phyloP scores from a whole-genome alignment of 2,888 invertebrate species.

The Cerceris ruficornis region DNA sequence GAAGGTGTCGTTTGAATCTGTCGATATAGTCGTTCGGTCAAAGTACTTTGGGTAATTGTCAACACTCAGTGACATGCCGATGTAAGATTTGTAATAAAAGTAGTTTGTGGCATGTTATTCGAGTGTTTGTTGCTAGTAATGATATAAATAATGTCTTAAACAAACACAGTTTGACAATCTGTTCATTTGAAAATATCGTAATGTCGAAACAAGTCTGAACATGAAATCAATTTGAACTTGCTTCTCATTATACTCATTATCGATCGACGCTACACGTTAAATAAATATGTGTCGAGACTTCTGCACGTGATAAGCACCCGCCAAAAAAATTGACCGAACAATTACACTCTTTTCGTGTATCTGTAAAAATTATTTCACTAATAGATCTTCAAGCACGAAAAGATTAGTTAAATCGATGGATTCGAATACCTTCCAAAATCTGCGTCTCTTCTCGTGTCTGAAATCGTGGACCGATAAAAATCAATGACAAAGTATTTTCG shows the following conservation, averaged over 20 bases:
- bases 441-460: conserved; percentile 41
- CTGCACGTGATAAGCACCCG: background rate
- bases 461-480: conserved; percentile 1
- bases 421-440: conserved; percentile 33
- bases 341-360: conserved; percentile 27
- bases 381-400: conserved; percentile 18
- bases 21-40: conserved; percentile 33
- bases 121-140: too few relatives aligned
- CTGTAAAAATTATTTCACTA: conserved; percentile 15
- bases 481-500: conserved; percentile 32
- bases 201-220: too few relatives aligned
- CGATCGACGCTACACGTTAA: background rate
- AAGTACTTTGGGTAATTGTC: background rate
- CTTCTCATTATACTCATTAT: background rate
- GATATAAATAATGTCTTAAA: too few relatives aligned
- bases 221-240: too few relatives aligned
- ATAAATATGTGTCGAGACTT: background rate
- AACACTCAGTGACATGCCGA: background rate
- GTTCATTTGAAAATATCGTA: too few relatives aligned
- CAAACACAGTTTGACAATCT: too few relatives aligned
- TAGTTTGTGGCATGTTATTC: background rate
- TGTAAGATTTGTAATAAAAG: background rate
- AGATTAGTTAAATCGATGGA: conserved; percentile 22
- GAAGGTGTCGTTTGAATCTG: conserved; percentile 45
- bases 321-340: conserved; percentile 24